These are phyloP conservation scores for Archips crataeganus DNA, from an alignment of 2,888 invertebrate species.

Conservation along the genomic window DNA sequence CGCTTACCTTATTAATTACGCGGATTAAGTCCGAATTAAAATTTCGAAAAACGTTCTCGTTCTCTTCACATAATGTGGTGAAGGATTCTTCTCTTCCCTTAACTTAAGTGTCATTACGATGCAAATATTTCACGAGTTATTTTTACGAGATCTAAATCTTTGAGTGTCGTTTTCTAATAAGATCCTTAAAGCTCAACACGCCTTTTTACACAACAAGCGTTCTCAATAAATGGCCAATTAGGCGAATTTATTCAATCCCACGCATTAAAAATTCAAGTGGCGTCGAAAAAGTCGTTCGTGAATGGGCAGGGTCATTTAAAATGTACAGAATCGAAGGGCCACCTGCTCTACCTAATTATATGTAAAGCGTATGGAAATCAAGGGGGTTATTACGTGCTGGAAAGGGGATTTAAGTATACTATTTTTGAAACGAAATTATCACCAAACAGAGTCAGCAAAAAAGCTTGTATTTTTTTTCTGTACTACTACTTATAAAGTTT, in stretches of 20 bases:
- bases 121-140: not conserved
- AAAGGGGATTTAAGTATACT: not conserved
- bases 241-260: constrained; percentile 19
- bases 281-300: constrained; percentile 17
- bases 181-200: not conserved
- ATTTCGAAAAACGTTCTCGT: no score
- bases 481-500: no score
- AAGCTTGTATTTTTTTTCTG: no score
- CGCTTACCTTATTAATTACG: no score
- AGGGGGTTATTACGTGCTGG: constrained; percentile 18
- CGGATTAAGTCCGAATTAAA: no score
- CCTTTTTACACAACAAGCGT: constrained; percentile 12
- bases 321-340: constrained; percentile 20
- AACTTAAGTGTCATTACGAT: no score
- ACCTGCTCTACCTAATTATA: constrained; percentile 51
- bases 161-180: not conserved
- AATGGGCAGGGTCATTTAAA: constrained; percentile 19
- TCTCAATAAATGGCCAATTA: constrained; percentile 20
- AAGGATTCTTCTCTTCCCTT: no score
- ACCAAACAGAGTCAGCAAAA: no score
- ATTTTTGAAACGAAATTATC: not conserved
- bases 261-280: constrained; percentile 19
- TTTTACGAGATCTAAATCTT: not conserved
- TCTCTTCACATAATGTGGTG: no score
- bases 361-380: constrained; percentile 67